These are phyloP conservation scores for Silvanus unidentatus DNA, from an alignment of 2,888 invertebrate species.

Conservation along the genomic window DNA sequence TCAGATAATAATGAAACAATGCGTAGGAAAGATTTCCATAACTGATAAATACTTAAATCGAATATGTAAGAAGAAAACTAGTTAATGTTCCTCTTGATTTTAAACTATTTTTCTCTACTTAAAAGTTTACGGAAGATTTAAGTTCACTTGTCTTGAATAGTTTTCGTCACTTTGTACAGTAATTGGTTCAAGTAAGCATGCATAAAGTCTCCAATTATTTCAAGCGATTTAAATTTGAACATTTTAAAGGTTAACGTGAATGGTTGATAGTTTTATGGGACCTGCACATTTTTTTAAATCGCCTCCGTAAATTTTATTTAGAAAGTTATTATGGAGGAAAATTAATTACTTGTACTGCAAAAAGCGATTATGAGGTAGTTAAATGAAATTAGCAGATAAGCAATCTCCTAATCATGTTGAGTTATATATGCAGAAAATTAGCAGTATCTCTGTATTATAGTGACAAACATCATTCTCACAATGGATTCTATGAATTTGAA, in stretches of 20 bases:
- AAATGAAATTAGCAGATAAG: no score
- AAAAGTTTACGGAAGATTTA: slow-evolving; percentile 27
- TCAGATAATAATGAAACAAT: slow-evolving; percentile 18
- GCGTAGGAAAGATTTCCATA: slow-evolving; percentile 24
- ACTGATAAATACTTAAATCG: slow-evolving; percentile 17
- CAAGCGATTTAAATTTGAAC: slow-evolving; percentile 27
- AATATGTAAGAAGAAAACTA: not conserved
- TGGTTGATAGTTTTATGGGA: slow-evolving; percentile 17
- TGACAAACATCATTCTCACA: no score
- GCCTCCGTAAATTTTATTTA: no score
- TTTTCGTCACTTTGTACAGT: slow-evolving; percentile 26
- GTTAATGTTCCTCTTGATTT: not conserved
- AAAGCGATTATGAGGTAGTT: no score
- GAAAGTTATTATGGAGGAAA: no score
- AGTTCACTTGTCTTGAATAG: slow-evolving; percentile 16
- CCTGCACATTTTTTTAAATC: no score
- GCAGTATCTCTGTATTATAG: no score
- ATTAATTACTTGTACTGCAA: no score
- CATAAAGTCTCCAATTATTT: slow-evolving; percentile 29
- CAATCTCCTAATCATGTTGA: no score
- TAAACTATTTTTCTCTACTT: slow-evolving; percentile 13
- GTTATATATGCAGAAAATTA: no score
- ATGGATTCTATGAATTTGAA: no score
- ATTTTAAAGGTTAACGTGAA: slow-evolving; percentile 16
- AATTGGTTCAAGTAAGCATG: slow-evolving; percentile 27